Percentiles rank a stretch among this genome's conserved stretches.
Evolutionary conservation across 2,113 vertebrate genomes (phyloP).

Genomic region (Lepus americanus): DNA sequence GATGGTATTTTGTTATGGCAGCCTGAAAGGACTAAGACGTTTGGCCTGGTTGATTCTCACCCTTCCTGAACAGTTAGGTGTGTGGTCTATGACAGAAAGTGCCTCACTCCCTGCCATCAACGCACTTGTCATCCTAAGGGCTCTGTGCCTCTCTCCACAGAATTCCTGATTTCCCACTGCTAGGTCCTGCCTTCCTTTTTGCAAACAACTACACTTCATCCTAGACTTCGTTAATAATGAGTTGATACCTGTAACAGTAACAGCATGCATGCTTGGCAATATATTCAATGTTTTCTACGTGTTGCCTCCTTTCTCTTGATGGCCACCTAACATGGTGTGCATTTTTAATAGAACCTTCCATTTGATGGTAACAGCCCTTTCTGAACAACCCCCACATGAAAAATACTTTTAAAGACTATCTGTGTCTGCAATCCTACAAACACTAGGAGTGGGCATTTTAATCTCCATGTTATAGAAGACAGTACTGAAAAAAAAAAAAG

Average conservation of each 20-base stretch:
- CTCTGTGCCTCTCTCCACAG: neutral
- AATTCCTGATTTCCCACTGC: neutral
- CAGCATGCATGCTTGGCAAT: neutral
- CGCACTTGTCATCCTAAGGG: rapidly evolving
- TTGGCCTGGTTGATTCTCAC: neutral
- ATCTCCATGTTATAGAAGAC: neutral
- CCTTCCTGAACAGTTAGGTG: neutral
- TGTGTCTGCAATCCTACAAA: neutral
- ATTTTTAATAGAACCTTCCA: neutral
- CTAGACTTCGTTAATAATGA: neutral
- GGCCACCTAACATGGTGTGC: neutral
- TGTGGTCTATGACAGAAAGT: neutral
- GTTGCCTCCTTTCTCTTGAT: neutral
- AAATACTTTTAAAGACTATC: neutral
- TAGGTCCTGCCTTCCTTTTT: neutral
- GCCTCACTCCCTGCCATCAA: neutral
- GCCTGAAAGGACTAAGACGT: neutral
- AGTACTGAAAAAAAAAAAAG: neutral
- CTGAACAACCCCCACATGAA: neutral
- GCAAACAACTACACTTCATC: neutral
- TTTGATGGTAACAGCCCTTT: neutral
- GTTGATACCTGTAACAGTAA: neutral
- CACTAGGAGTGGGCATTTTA: neutral
- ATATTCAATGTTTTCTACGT: neutral
- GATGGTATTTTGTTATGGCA: neutral